phyloP scores from a whole-genome alignment of 1,140 invertebrate species.

The Cyclina sinensis region DNA sequence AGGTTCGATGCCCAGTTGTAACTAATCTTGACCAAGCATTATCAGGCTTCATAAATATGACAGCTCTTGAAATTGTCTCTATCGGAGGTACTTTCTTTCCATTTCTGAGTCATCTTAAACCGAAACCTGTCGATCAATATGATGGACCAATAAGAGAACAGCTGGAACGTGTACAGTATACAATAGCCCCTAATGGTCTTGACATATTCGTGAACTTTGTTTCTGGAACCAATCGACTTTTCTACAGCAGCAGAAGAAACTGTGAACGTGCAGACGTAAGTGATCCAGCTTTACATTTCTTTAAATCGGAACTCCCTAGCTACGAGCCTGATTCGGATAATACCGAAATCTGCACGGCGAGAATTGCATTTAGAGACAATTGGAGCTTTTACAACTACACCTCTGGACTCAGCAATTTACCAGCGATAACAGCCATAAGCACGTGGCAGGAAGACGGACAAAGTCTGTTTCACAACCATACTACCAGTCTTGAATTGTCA shows the following conservation, averaged over 20 bases:
- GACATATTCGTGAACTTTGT: conserved; percentile 31
- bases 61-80: conserved; percentile 47
- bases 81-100: conserved; percentile 21
- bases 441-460: conserved; percentile 6
- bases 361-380: background rate
- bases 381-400: conserved; percentile 6
- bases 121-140: conserved; percentile 1
- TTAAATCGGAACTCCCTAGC: conserved; percentile 2
- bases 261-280: conserved; percentile 9
- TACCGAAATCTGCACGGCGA: conserved; percentile 25
- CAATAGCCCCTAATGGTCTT: background rate
- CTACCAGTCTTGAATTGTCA: background rate
- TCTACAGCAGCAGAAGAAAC: background rate
- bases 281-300: conserved; percentile 28
- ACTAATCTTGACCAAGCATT: background rate
- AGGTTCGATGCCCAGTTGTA: conserved; percentile 23
- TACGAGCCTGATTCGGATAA: conserved; percentile 8
- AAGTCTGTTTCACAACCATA: background rate
- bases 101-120: background rate
- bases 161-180: conserved; percentile 18
- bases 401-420: background rate
- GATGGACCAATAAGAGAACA: background rate
- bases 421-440: background rate
- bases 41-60: conserved; percentile 13
- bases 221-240: background rate